These are phyloP conservation scores for Heliconius charithonia DNA, from an alignment of 2,888 invertebrate genomes.

Conservation along the genomic window DNA sequence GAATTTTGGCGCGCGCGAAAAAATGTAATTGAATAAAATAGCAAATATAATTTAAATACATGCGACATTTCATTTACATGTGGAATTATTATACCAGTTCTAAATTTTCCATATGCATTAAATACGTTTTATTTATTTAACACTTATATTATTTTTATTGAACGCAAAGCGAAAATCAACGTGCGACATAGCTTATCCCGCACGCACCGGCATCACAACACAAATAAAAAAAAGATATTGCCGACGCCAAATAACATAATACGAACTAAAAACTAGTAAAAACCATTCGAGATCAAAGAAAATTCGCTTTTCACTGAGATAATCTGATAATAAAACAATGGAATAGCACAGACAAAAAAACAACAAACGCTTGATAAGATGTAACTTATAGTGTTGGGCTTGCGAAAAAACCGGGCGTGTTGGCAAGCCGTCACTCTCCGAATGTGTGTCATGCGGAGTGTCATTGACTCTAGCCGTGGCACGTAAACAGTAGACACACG, in stretches of 20 bases:
- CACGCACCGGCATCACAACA: conserved; percentile 45
- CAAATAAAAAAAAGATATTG: conserved; percentile 45
- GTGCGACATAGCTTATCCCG: no score
- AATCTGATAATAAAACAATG: conserved; percentile 43
- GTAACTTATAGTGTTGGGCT: conserved; percentile 41
- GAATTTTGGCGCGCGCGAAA: conserved; percentile 42
- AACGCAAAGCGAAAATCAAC: background rate
- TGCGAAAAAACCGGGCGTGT: conserved; percentile 70
- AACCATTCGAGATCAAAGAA: conserved; percentile 33
- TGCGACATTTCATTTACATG: background rate
- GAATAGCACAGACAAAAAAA: conserved; percentile 36
- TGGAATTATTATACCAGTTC: background rate
- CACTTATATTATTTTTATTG: conserved; percentile 1
- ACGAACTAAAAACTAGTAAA: conserved; percentile 38
- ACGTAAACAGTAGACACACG: conserved; percentile 78
- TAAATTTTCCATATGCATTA: conserved; percentile 1
- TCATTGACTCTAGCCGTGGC: conserved; percentile 73
- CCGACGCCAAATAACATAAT: conserved; percentile 34
- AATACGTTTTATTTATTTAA: background rate
- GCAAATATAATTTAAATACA: background rate
- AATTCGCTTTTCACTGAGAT: conserved; percentile 39
- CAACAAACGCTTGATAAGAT: conserved; percentile 54
- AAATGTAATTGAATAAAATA: conserved; percentile 3
- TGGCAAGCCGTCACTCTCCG: conserved; percentile 71
- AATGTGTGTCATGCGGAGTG: conserved; percentile 81